Percentiles rank a stretch among this genome's conserved stretches.
phyloP scores from a whole-genome alignment of 2,888 invertebrate genomes.

The Phlogophora meticulosa region DNA sequence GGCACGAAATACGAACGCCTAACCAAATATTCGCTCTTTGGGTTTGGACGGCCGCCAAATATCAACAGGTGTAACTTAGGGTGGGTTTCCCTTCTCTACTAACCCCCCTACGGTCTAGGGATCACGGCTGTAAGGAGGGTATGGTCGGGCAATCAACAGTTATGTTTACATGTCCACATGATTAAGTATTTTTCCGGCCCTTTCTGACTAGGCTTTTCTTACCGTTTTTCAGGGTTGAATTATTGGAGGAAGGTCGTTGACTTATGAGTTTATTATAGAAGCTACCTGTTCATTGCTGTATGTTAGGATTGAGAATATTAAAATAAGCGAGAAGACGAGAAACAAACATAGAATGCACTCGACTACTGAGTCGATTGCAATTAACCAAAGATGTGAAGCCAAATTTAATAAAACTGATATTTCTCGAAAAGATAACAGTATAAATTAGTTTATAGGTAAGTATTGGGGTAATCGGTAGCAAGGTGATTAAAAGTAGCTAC shows the following conservation, averaged over 20 bases:
- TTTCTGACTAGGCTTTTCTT: constrained; percentile 14
- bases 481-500: no score
- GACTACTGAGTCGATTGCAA: no score
- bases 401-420: no score
- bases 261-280: constrained; percentile 7
- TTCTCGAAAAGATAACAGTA: no score
- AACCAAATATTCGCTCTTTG: constrained; percentile 70
- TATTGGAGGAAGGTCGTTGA: constrained; percentile 23
- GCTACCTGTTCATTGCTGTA: constrained; percentile 3
- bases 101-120: constrained; percentile 20
- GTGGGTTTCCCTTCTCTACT: constrained; percentile 13
- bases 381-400: no score
- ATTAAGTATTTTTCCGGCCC: constrained; percentile 47
- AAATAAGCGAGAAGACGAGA: no score
- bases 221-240: constrained; percentile 19
- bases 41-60: constrained; percentile 72
- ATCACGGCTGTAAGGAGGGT: constrained; percentile 29
- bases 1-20: constrained; percentile 66
- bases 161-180: constrained; percentile 50
- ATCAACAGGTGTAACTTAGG: constrained; percentile 74
- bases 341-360: no score
- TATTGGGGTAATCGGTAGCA: no score
- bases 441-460: no score
- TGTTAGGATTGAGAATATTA: no score
- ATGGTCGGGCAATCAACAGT: constrained; percentile 44